phyloP scores from a whole-genome alignment of 2,888 invertebrate genomes.

The Osmoderma eremita region DNA sequence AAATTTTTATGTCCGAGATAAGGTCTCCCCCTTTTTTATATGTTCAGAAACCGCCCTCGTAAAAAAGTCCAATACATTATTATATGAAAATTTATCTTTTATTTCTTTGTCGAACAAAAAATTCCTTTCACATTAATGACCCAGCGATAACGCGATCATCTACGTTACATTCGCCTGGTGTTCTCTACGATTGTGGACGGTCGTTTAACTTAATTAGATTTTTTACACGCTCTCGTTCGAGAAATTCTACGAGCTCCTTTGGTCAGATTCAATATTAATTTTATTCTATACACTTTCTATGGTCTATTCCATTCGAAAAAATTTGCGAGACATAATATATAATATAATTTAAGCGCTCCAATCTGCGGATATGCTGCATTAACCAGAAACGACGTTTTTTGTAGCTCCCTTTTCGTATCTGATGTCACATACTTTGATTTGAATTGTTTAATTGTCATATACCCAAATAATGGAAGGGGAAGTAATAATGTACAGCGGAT shows the following conservation, averaged over 20 bases:
- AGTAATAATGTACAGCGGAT: no score
- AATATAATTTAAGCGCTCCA: no score
- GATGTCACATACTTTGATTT: no score
- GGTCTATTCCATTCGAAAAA: no score
- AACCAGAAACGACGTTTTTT: no score
- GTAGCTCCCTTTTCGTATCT: no score
- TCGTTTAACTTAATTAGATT: conserved; percentile 20
- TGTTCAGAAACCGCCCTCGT: conserved; percentile 6
- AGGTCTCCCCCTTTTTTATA: conserved; percentile 5
- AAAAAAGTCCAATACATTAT: conserved; percentile 19
- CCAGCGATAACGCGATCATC: background rate
- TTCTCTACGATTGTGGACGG: background rate
- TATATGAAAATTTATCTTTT: conserved; percentile 25
- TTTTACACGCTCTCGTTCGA: background rate
- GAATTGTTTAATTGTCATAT: no score
- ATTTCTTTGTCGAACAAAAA: conserved; percentile 9
- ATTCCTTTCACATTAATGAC: conserved; percentile 18
- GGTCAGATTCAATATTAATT: background rate
- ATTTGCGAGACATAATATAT: no score
- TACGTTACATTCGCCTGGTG: background rate
- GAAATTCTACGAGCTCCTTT: background rate
- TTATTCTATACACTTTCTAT: no score
- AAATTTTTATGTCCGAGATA: conserved; percentile 9
- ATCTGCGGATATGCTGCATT: no score
- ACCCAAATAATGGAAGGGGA: no score